A percentile compares a stretch with the other conserved stretches of the same genome.
Evolutionary conservation across 2,797 vertebrate genomes (phyloP).

Genomic region (Aphelocoma californica): DNA sequence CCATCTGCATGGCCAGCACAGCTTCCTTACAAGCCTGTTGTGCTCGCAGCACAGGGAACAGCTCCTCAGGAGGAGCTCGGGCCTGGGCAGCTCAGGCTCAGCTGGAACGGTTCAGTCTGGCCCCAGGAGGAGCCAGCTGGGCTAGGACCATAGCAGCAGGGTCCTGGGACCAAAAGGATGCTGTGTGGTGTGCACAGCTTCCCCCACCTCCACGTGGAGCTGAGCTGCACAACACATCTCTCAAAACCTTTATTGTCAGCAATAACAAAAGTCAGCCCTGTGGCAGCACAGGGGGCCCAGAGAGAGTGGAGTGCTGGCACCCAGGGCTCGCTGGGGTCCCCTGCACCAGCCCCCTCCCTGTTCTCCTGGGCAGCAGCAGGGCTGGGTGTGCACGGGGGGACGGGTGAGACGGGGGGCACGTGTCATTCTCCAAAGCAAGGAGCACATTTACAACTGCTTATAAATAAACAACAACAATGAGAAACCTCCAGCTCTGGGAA

Average conservation of each 20-base stretch:
- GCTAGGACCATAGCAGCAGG: not conserved
- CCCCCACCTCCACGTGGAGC: accelerated
- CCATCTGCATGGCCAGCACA: not conserved
- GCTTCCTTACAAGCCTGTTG: not conserved
- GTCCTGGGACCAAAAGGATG: not conserved
- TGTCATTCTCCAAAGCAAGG: slow-evolving; percentile 34
- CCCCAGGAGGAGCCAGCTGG: not conserved
- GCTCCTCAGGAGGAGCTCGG: not conserved
- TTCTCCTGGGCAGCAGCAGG: not conserved
- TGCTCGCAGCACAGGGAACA: accelerated
- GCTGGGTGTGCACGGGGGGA: not conserved
- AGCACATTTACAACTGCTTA: slow-evolving; percentile 48
- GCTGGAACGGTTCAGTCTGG: not conserved
- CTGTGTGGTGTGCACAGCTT: accelerated
- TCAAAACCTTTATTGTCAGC: slow-evolving; percentile 69
- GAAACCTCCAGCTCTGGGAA: not conserved
- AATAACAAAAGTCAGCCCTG: slow-evolving; percentile 19
- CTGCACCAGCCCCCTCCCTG: not conserved
- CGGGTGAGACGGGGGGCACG: not conserved
- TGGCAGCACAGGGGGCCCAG: not conserved
- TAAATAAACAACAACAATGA: slow-evolving; percentile 52
- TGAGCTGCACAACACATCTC: not conserved
- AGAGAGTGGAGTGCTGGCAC: not conserved
- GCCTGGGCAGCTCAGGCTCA: not conserved
- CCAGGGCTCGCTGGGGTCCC: not conserved